Evolutionary conservation across 2,113 vertebrate species (phyloP), one percentile per base, ranked within the genome.

Genomic region (Forbesichthys agassizii): DNA sequence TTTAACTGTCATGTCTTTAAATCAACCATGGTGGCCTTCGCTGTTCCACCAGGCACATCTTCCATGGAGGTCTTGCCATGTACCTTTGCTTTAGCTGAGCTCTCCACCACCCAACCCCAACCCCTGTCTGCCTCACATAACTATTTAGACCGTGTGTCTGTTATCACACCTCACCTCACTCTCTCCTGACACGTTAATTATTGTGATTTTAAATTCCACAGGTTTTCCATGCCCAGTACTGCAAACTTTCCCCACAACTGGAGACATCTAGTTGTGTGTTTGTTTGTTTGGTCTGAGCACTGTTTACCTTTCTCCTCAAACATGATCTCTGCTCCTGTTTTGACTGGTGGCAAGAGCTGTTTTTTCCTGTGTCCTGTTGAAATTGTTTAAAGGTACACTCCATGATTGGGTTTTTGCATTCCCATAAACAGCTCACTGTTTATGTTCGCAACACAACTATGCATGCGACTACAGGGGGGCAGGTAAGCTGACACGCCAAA

Each of bases 11-110:
- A 33, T 68, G 69, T 64, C 78, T 81, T 84, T 20, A 75, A 83
- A 77, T 80, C 49, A 1, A 64, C 71, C 57, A 48, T 73, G 81
- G 85, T 85, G 86, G 82, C 75, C 82, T 55, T 62, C 33, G 11
- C 5, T 72, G 78, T 78, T 80, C 49, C 56, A 3, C 51, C 52
- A 74, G 77, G 80, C 83, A 66, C 69, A 18, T 11, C 81, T 83
- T 73, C 70, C 74, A 71, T 82, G 72, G 66, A 71, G 65, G 78
- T 74, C 52, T 61, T 33, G 13, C 61, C 71, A 67, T 33, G 49
- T 66, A 18, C 60, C 68, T 71, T 48, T 11, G 16, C 33, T 61
- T 58, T 49, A 58, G 56, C 48, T 81, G 48, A 51, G 3, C 9
- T 64, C 51, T 14, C 10, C 20, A 33, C 18, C 61, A 47, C 16